Evolutionary conservation across 2,797 vertebrate genomes (phyloP).

Genomic region (Peromyscus nudipes): DNA sequence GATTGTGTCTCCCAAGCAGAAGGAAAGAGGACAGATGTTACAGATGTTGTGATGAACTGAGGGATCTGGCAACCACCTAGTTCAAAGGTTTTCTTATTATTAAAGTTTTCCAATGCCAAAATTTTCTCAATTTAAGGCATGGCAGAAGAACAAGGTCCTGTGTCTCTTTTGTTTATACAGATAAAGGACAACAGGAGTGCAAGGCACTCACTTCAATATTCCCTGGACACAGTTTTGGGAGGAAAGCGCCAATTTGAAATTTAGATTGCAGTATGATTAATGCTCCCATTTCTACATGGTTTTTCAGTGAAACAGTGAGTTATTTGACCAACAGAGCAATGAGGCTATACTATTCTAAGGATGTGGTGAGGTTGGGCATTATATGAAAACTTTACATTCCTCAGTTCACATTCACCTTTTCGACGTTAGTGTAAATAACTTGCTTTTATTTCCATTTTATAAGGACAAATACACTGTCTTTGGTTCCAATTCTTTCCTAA

Average conservation of each 20-base stretch:
- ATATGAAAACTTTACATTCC: background rate
- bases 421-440: background rate
- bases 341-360: background rate
- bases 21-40: slow-evolving; percentile 43
- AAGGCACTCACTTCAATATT: slow-evolving; percentile 6
- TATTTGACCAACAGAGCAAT: background rate
- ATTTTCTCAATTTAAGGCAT: slow-evolving; percentile 59
- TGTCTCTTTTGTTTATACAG: slow-evolving; percentile 42
- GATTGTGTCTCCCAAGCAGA: slow-evolving; percentile 42
- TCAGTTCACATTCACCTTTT: background rate
- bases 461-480: background rate
- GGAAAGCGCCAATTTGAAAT: slow-evolving; percentile 30
- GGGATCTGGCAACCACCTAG: slow-evolving; percentile 59
- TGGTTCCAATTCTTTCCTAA: background rate
- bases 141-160: slow-evolving; percentile 63
- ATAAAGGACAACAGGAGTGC: background rate
- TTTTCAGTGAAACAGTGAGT: slow-evolving; percentile 25
- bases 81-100: slow-evolving; percentile 64
- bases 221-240: background rate
- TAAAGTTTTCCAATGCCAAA: slow-evolving; percentile 58
- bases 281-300: background rate
- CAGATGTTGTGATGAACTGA: slow-evolving; percentile 49
- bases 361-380: background rate
- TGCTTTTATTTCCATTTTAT: background rate
- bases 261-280: slow-evolving; percentile 8